Conservation (phyloP, 2,113 vertebrate species). For the Anolis carolinensis region DNA sequence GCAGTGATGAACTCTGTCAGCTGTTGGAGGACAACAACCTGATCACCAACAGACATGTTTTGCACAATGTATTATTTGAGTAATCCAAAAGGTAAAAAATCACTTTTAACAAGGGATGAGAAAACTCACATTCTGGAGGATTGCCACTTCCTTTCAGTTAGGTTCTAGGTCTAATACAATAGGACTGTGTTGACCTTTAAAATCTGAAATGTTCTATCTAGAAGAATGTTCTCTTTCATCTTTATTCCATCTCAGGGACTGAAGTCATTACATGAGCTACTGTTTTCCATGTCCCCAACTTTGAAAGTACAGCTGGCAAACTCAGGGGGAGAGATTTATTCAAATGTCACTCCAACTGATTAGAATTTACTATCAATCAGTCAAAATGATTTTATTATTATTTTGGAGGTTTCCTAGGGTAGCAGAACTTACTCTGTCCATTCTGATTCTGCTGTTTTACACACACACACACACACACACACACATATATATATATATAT, state of each 20-base stretch:
- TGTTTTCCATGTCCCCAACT: background rate
- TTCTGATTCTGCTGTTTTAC: background rate
- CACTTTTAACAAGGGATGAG: background rate
- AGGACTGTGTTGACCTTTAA: background rate
- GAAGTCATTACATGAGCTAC: background rate
- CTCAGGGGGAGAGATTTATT: background rate
- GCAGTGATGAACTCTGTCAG: background rate
- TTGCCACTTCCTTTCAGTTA: background rate
- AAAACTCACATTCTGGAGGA: background rate
- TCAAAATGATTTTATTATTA: background rate
- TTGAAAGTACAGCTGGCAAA: background rate
- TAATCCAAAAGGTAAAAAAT: background rate
- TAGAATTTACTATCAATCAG: background rate
- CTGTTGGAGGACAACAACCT: background rate
- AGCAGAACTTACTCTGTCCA: background rate
- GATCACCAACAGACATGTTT: background rate
- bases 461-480: no score
- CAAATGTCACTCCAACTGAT: background rate
- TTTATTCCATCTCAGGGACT: no score
- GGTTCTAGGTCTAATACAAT: background rate
- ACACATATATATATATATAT: no score
- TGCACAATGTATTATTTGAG: background rate
- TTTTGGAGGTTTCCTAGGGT: background rate
- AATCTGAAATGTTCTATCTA: background rate
- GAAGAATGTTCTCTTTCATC: background rate